phyloP scores from a whole-genome alignment of 2,113 vertebrate species.

The Pungitius pungitius region DNA sequence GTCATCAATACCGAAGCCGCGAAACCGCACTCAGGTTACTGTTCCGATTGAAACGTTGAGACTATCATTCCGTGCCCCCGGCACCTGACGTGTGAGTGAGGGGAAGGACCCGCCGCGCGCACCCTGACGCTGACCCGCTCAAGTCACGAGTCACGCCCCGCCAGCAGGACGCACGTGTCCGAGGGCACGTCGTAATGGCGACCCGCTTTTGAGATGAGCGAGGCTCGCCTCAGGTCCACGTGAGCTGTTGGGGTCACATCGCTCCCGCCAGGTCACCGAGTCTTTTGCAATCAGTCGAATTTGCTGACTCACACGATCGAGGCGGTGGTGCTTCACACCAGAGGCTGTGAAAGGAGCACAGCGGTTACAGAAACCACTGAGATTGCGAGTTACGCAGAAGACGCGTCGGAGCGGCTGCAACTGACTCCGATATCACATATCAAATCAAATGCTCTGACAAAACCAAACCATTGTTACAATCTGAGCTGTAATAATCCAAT shows the following conservation, averaged over 20 bases:
- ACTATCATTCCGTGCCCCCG: no score
- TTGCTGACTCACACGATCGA: constrained; percentile 41
- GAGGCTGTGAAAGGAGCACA: constrained; percentile 35
- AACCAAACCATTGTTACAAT: no score
- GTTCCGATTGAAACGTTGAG: no score
- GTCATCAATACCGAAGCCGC: constrained; percentile 68
- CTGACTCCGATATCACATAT: background rate
- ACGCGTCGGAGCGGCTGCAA: no score
- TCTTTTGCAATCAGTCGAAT: constrained; percentile 1
- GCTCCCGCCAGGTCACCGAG: background rate
- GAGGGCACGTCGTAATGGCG: background rate
- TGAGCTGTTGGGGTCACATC: background rate
- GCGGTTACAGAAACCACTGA: constrained; percentile 58
- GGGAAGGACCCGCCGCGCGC: no score
- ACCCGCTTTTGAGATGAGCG: background rate
- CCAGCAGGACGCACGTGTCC: background rate
- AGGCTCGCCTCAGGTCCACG: background rate
- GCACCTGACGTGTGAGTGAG: no score
- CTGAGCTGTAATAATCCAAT: no score
- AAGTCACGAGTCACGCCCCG: background rate
- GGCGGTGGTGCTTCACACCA: background rate
- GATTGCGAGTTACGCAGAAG: background rate
- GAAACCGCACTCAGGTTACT: constrained; percentile 72
- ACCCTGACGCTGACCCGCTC: constrained; percentile 1
- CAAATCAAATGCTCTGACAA: no score